A percentile compares a stretch with the other conserved stretches of the same genome.
Conservation (phyloP, 2,113 vertebrate species). For the Eleginops maclovinus region DNA sequence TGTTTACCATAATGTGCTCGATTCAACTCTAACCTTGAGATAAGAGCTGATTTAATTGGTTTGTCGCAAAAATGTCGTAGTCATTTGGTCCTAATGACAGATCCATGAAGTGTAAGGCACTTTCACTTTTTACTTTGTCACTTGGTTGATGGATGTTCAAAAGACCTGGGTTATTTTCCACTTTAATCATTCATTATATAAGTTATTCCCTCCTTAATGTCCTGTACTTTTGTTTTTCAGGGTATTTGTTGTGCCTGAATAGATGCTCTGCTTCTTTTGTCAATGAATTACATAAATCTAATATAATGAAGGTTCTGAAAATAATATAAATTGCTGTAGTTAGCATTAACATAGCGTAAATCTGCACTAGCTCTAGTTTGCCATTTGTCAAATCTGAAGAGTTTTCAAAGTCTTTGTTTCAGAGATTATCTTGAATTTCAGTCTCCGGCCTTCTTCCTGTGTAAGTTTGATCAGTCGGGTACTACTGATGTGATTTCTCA, state of each 20-base stretch:
- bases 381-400: conserved; percentile 40
- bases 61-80: neutral
- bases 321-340: conserved; percentile 61
- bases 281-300: conserved; percentile 48
- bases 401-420: conserved; percentile 19
- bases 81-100: neutral
- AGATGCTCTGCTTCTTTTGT: conserved; percentile 31
- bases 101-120: neutral
- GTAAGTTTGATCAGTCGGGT: conserved; percentile 13
- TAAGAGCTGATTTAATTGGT: conserved; percentile 6
- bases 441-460: neutral
- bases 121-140: neutral
- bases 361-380: conserved; percentile 41
- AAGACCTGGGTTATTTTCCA: conserved; percentile 23
- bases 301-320: conserved; percentile 61
- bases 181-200: conserved; percentile 14
- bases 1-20: neutral
- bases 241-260: conserved; percentile 40
- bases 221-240: conserved; percentile 46
- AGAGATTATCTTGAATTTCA: conserved; percentile 8
- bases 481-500: conserved; percentile 7
- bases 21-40: neutral
- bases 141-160: neutral
- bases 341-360: conserved; percentile 28
- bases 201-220: conserved; percentile 16